Evolutionary conservation across 2,888 invertebrate genomes (phyloP).

Genomic region (Orthonevra nobilis): DNA sequence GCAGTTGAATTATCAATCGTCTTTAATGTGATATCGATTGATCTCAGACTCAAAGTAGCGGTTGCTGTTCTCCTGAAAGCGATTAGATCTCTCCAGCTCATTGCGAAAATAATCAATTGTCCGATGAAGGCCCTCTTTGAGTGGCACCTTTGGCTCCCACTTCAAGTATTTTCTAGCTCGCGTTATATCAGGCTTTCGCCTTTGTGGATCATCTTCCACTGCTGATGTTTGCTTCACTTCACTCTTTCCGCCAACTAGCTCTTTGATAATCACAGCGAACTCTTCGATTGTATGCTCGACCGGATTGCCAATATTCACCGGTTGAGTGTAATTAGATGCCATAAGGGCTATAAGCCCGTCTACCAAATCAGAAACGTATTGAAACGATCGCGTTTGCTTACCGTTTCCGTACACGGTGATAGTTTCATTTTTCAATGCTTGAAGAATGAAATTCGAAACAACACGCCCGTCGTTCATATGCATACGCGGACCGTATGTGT

Average conservation of each 20-base stretch:
- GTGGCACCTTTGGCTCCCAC: conserved; percentile 95
- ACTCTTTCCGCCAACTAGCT: conserved; percentile 92
- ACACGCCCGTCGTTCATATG: conserved; percentile 99
- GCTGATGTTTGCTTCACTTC: conserved; percentile 90
- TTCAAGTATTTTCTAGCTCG: conserved; percentile 90
- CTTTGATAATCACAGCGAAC: conserved; percentile 92
- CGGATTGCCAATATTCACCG: conserved; percentile 98
- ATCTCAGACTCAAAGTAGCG: conserved; percentile 77
- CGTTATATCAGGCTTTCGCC: conserved; percentile 95
- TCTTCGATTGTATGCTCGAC: conserved; percentile 98
- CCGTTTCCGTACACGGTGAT: conserved; percentile 96
- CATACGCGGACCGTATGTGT: conserved; percentile 99
- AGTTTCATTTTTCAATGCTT: conserved; percentile 95
- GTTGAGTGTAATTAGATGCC: conserved; percentile 95
- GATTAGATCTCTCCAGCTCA: conserved; percentile 85
- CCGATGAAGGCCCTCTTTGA: conserved; percentile 92
- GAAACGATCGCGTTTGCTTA: conserved; percentile 96
- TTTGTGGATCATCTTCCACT: conserved; percentile 97
- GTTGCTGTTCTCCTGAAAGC: conserved; percentile 77
- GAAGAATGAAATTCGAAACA: conserved; percentile 98
- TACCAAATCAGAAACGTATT: conserved; percentile 98
- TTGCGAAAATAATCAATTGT: conserved; percentile 96
- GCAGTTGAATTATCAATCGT: conserved; percentile 51
- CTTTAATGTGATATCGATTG: conserved; percentile 48
- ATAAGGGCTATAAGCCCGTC: conserved; percentile 95